These are phyloP conservation scores for Ceratoteleas bidentatus DNA, from an alignment of 1,140 invertebrate genomes.

Conservation along the genomic window DNA sequence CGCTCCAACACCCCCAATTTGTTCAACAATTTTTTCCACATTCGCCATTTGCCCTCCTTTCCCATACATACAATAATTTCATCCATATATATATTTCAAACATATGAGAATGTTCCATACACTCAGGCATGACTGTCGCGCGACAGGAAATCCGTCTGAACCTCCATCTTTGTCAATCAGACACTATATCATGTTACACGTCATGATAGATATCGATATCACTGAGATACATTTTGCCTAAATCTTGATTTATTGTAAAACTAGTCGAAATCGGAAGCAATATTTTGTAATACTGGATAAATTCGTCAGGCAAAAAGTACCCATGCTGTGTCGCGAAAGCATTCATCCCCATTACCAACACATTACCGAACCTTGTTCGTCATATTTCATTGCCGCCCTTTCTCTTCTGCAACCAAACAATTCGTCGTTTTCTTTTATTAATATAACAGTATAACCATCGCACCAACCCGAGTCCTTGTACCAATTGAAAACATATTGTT, in stretches of 20 bases:
- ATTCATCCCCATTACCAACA: conserved; percentile 62
- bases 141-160: conserved; percentile 41
- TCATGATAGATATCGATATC: conserved; percentile 60
- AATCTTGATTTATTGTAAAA: conserved; percentile 64
- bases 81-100: background rate
- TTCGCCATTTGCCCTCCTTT: background rate
- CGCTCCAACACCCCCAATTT: too few species aligned
- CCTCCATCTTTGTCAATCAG: conserved; percentile 66
- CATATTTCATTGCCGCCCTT: conserved; percentile 35
- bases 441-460: too few species aligned
- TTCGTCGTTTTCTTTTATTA: conserved; percentile 18
- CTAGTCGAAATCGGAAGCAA: conserved; percentile 59
- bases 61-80: conserved; percentile 9
- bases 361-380: conserved; percentile 39
- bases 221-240: conserved; percentile 56
- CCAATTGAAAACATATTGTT: too few species aligned
- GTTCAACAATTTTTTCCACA: too few species aligned
- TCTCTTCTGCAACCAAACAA: background rate
- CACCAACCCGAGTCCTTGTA: too few species aligned
- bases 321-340: conserved; percentile 29
- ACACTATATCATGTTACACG: conserved; percentile 61
- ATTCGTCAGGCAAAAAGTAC: conserved; percentile 61
- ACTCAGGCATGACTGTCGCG: conserved; percentile 1
- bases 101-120: too few species aligned
- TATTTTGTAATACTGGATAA: conserved; percentile 64